A percentile compares a stretch with the other conserved stretches of the same genome.
These are phyloP conservation scores for Pituophis catenifer DNA, from an alignment of 2,113 vertebrate species.

Conservation along the genomic window DNA sequence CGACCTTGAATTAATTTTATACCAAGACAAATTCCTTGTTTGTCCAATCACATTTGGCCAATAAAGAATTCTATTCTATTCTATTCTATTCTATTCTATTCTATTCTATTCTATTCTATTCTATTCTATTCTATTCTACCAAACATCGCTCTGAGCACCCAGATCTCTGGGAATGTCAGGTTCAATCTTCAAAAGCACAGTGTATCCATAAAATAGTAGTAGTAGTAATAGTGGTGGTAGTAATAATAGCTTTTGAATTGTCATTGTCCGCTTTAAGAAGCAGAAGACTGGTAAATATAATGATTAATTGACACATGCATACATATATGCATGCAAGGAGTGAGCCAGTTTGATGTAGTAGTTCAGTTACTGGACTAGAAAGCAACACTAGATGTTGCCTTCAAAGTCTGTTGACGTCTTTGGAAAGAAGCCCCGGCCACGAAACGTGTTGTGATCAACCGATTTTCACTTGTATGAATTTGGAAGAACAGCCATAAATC, in stretches of 20 bases:
- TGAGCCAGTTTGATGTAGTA: background rate
- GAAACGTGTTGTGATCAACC: background rate
- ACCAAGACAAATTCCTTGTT: no score
- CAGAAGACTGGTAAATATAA: background rate
- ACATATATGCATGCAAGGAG: background rate
- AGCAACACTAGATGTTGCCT: accelerated
- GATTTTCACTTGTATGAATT: background rate
- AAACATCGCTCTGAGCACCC: background rate
- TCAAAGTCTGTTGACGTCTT: background rate
- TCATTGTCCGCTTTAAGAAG: background rate
- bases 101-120: no score
- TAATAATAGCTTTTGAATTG: background rate
- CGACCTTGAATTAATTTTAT: background rate
- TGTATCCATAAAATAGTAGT: background rate
- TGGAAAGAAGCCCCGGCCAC: background rate
- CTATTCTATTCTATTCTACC: background rate
- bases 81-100: no score
- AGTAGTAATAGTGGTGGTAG: background rate
- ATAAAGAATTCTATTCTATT: no score
- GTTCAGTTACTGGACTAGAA: background rate
- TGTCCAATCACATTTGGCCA: no score
- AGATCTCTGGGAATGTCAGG: background rate
- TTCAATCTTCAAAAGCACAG: background rate
- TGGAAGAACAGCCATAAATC: background rate
- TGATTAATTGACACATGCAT: background rate